Base-by-base conservation (phyloP, 2,113 vertebrate genomes). In the Puntigrus tetrazona region DNA sequence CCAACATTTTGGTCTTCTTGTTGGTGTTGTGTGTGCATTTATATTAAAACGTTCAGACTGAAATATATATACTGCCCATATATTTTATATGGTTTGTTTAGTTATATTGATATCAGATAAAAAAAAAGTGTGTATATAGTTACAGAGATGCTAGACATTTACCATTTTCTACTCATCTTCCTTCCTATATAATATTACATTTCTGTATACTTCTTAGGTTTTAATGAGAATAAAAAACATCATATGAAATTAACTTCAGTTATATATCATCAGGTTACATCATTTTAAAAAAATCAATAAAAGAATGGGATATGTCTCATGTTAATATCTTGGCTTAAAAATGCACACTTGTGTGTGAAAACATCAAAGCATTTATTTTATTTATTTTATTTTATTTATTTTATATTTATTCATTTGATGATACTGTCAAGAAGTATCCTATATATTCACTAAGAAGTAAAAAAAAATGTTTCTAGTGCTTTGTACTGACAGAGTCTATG, bases 341-440 rank as follows among this genome's bases (percentile, higher is more conserved):
- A 86, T 86, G 34, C 69, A 78, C 18, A 43, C 25, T 86, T 86
- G 61, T 65, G 34, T 69, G 7, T 67, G 70, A 76, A 34, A 27
- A 59, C 61, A 31, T 38, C 38, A 29, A 50, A 57, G 31, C 73
- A 11, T 84, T 47, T 36, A n/a, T n/a, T n/a, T n/a, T n/a, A n/a
- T n/a, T n/a, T n/a, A n/a, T n/a, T n/a, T n/a, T n/a, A n/a, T n/a
- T n/a, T n/a, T 29, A 82, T 82, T 80, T 79, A 27, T 9, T 52
- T n/a, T n/a, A n/a, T 29, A 82, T 82, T 80, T 79, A 27, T 9
- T 52, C 22, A 11, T 10, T 74, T 70, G 9, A 70, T 70, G 1
- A 38, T 43, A 25, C 36, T 25, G 69, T 25, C 69, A 72, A 72
- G 34, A 34, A 14, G 31, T 69, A 34, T 36, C 1, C 2, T 65